Percentiles rank a stretch among this genome's conserved stretches.
Conservation (phyloP, 2,797 vertebrate species). For the Anisognathus igniventris region DNA sequence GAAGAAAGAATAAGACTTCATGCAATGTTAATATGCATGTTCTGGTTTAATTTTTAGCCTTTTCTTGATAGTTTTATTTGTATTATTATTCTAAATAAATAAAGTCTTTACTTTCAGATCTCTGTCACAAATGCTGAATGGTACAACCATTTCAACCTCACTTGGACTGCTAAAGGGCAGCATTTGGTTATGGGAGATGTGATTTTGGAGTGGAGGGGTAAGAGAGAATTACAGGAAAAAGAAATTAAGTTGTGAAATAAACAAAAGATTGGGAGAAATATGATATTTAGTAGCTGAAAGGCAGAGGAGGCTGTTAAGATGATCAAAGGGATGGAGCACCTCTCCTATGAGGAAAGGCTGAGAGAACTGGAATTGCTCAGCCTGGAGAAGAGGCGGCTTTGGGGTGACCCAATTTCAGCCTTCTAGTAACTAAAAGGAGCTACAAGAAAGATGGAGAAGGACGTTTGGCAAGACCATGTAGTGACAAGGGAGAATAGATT, state of each 20-base stretch:
- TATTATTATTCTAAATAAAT: background rate
- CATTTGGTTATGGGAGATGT: background rate
- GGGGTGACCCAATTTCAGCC: too few relatives aligned
- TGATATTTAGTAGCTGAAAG: background rate
- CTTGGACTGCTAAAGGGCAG: background rate
- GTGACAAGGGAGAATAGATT: background rate
- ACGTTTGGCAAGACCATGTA: background rate
- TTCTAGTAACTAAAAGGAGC: background rate
- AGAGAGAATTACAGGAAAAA: background rate
- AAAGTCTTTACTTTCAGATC: background rate
- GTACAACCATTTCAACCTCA: background rate
- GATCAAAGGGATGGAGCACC: background rate
- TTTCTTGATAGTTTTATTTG: background rate
- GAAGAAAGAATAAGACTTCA: background rate
- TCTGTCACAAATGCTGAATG: background rate
- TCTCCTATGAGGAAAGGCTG: background rate
- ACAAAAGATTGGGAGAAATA: background rate
- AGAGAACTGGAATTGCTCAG: background rate
- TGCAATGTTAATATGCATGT: background rate
- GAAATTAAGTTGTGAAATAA: background rate
- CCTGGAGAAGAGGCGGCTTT: background rate
- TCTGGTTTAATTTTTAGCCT: background rate
- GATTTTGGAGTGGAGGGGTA: rapidly evolving
- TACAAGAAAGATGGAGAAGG: background rate
- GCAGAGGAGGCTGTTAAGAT: too few relatives aligned